These are phyloP conservation scores for Thymelicus acteon DNA, from an alignment of 2,888 invertebrate species.

Conservation along the genomic window DNA sequence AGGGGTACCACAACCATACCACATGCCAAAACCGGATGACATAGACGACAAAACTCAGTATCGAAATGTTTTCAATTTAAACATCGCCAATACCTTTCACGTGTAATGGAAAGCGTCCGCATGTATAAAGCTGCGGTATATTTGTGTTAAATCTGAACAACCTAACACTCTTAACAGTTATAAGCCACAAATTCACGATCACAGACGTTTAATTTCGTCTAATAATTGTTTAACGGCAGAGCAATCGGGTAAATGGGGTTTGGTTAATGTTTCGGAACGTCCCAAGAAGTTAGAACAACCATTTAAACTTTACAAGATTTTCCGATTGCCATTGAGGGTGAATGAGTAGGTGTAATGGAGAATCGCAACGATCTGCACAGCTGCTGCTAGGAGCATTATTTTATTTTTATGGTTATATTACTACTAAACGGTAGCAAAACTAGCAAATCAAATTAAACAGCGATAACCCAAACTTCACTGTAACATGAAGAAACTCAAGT, in stretches of 20 bases:
- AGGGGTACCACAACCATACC: too few relatives aligned
- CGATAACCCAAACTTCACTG: too few relatives aligned
- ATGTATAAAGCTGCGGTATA: too few relatives aligned
- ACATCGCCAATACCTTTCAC: too few relatives aligned
- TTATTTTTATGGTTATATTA: too few relatives aligned
- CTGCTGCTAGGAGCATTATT: slow-evolving; percentile 19
- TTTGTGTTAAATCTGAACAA: not conserved
- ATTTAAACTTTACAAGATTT: slow-evolving; percentile 43
- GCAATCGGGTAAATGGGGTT: slow-evolving; percentile 31
- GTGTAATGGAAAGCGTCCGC: too few relatives aligned
- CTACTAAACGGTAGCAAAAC: too few relatives aligned
- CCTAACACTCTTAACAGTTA: not conserved
- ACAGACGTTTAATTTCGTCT: slow-evolving; percentile 22
- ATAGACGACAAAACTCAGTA: too few relatives aligned
- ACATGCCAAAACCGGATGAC: too few relatives aligned
- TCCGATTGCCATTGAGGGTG: slow-evolving; percentile 31
- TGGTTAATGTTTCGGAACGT: slow-evolving; percentile 31
- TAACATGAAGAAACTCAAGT: too few relatives aligned
- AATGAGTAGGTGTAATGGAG: slow-evolving; percentile 24
- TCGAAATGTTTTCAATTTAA: too few relatives aligned
- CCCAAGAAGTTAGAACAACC: slow-evolving; percentile 38
- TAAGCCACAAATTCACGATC: slow-evolving; percentile 21
- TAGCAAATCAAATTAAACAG: too few relatives aligned
- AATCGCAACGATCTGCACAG: slow-evolving; percentile 15
- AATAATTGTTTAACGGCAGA: slow-evolving; percentile 33